Evolutionary conservation across 2,113 vertebrate species (phyloP), one percentile per base, ranked within the genome.

Genomic region (Girardinichthys multiradiatus): DNA sequence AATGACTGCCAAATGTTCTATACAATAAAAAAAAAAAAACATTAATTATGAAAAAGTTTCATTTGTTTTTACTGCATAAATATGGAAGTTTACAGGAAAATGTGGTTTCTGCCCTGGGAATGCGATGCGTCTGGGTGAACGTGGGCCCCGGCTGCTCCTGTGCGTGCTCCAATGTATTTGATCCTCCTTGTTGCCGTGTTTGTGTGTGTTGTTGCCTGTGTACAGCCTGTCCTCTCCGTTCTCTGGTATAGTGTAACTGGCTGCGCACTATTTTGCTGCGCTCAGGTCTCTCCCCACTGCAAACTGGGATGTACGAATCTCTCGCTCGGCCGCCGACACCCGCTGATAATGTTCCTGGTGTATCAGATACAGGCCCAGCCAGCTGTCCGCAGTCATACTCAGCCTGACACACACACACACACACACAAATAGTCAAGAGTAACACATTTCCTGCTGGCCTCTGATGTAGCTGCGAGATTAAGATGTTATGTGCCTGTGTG

Each of bases 371-470:
- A 89, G 82, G 68, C 83, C 85, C 79, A 58, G 85, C 86, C 92
- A 93, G 91, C 92, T 93, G 92, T 93, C 90, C 83, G 51, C 76
- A 89, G 87, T 91, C 92, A 89, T 89, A 91, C 87, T 87, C 73
- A 61, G 21, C 42, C 61, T 89, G 86, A 90, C 90, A 86, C 83
- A 80, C 81, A 68, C 84, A 66, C 35, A 72, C 57, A 74, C 77
- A 80, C 70, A 68, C 31, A n/a, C 21, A 7, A n/a, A 31, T 69
- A 48, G 51, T 84, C 79, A 30, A n/a, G 78, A 88, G 84, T 88
- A 90, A 85, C 87, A 87, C 83, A 89, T 90, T 89, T 90, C 80
- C 85, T 77, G 0, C 74, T 88, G 86, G 82, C 85, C 88, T 85
- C 83, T 31, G 37, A 70, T 89, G 83, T 64, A 81, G 71, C 84